phyloP scores from a whole-genome alignment of 2,113 vertebrate genomes.

The Ciconia stormi region DNA sequence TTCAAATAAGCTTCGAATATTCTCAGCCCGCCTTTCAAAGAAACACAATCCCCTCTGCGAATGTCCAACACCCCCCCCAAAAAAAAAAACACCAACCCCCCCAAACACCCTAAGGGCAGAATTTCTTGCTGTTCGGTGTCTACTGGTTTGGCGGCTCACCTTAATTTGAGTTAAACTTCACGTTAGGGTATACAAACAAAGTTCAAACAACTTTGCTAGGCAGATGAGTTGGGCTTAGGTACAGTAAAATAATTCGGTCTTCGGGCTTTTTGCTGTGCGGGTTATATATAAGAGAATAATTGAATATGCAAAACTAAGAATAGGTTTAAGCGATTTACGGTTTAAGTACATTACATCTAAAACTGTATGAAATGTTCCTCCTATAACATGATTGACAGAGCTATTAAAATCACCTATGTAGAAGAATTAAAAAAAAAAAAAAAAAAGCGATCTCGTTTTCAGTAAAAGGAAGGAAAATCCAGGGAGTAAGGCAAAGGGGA shows the following conservation, averaged over 20 bases:
- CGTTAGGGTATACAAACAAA: neutral
- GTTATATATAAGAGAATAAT: conserved; percentile 35
- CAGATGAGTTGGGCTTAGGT: neutral
- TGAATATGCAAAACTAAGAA: conserved; percentile 56
- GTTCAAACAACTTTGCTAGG: neutral
- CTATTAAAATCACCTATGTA: conserved; percentile 65
- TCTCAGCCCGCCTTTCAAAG: neutral
- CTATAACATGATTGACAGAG: conserved; percentile 63
- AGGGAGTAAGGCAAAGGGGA: neutral
- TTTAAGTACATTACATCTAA: conserved; percentile 49
- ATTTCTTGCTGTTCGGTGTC: neutral
- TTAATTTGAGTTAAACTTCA: neutral
- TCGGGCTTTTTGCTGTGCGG: neutral
- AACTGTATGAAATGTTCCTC: conserved; percentile 60
- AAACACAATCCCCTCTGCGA: neutral
- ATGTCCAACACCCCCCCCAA: accelerated
- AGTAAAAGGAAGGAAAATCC: conserved; percentile 37
- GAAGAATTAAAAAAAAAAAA: conserved; percentile 11
- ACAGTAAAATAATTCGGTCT: neutral
- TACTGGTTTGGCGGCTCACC: neutral
- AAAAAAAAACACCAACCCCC: neutral
- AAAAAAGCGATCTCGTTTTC: neutral
- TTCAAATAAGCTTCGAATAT: neutral
- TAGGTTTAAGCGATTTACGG: conserved; percentile 38
- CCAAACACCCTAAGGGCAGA: neutral